phyloP scores from a whole-genome alignment of 2,113 vertebrate genomes.

The Caranx ignobilis region DNA sequence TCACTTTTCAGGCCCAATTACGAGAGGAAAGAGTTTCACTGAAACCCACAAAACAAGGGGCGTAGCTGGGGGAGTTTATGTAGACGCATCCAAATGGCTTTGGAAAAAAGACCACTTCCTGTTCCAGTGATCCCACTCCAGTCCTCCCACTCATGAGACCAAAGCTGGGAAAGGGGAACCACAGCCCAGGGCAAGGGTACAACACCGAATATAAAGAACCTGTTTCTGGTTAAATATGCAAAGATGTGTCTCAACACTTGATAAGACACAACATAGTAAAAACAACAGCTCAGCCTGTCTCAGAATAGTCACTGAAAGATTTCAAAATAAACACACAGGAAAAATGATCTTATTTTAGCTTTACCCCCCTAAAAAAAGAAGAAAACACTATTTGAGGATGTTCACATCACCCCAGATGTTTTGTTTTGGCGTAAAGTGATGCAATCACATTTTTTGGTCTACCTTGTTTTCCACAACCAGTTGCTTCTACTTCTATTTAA shows the following conservation, averaged over 20 bases:
- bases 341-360: not conserved
- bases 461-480: not conserved
- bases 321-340: not conserved
- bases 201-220: not conserved
- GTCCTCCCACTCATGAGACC: conserved; percentile 36
- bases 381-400: not conserved
- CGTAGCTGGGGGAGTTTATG: not conserved
- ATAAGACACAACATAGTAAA: not conserved
- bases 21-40: conserved; percentile 6
- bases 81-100: conserved; percentile 37
- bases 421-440: not conserved
- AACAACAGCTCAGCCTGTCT: not conserved
- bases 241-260: not conserved
- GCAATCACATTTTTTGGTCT: not conserved
- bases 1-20: conserved; percentile 24
- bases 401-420: not conserved
- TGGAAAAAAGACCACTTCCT: conserved; percentile 60
- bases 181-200: conserved; percentile 13
- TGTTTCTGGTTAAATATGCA: not conserved
- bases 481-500: not conserved
- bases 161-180: conserved; percentile 42
- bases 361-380: not conserved
- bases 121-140: conserved; percentile 39
- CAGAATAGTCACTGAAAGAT: not conserved
- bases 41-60: conserved; percentile 19